Base-by-base conservation (phyloP, 2,888 invertebrate species). In the Heteropelma amictum region DNA sequence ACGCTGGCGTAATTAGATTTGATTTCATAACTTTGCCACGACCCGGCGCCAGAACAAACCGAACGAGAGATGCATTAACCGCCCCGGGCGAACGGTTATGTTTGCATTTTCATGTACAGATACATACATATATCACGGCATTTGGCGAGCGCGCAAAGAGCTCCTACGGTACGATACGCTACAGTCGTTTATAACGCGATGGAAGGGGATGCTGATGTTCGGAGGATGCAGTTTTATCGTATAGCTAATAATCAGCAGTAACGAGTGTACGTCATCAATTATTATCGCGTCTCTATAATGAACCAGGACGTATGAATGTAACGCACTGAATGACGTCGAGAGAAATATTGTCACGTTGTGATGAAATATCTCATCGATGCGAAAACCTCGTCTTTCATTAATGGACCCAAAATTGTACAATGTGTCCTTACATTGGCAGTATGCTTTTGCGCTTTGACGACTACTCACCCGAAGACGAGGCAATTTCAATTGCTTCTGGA, bases 61-160 rank as follows among this genome's bases (percentile, higher is more conserved):
- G 81, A 82, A 81, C 83, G 80, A 82, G 80, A 79, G 81, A 80
- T 77, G 80, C 81, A 82, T 83, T 81, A 82, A 81, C 81, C 78
- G 80, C 80, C 81, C 79, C 72, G 76, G 78, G 77, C 75, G 77
- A 79, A 78, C 76, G 79, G 80, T 77, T 81, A 82, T 85, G 84
- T 85, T 87, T 86, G 86, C 83, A 85, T 84, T 86, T 86, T 85
- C 85, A 84, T 83, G 83, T 83, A 79, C 76, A 68, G n/a, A n/a
- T n/a, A n/a, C n/a, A n/a, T n/a, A n/a, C 67, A 54, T 51, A 60
- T 49, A 63, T 45, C 71, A 77, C 64, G 77, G 73, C 77, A 75
- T 72, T 70, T 77, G 77, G 73, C 76, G 79, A 47, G 38, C 40
- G 63, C 58, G 70, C 40, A 63, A 61, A 58, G 75, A 74, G 58